These are phyloP conservation scores for Polydrusus tereticollis DNA, from an alignment of 2,888 invertebrate species.

Conservation along the genomic window DNA sequence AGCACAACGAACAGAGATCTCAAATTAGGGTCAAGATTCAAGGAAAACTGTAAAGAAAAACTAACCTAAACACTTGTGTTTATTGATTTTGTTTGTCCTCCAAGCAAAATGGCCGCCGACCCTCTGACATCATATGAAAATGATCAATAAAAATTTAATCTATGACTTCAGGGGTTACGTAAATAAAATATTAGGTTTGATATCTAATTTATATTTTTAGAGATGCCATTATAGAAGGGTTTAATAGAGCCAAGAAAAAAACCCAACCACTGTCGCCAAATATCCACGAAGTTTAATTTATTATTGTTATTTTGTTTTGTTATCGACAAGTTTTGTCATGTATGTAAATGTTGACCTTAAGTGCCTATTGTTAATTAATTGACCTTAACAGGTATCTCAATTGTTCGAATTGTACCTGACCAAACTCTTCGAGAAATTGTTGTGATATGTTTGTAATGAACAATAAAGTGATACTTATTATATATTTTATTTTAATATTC, in stretches of 20 bases:
- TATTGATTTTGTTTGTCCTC: too few relatives aligned
- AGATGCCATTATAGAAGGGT: slow-evolving; percentile 82
- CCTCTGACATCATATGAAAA: too few relatives aligned
- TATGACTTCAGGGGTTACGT: too few relatives aligned
- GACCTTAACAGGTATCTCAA: slow-evolving; percentile 18
- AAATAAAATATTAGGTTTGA: too few relatives aligned
- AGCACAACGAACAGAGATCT: too few relatives aligned
- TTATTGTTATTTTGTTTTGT: slow-evolving; percentile 1
- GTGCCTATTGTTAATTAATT: slow-evolving; percentile 32
- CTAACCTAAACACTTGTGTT: too few relatives aligned
- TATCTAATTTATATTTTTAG: slow-evolving; percentile 68
- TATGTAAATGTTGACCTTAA: slow-evolving; percentile 23
- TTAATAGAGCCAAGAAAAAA: slow-evolving; percentile 75
- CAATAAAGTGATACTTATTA: background rate
- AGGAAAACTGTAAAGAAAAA: too few relatives aligned
- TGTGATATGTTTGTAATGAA: slow-evolving; percentile 40
- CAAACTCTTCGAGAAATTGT: slow-evolving; percentile 16
- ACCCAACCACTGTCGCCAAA: slow-evolving; percentile 55
- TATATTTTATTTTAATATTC: slow-evolving; percentile 9
- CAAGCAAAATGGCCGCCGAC: too few relatives aligned
- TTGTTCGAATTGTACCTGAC: slow-evolving; percentile 33
- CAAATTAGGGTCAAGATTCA: too few relatives aligned
- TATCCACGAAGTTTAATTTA: slow-evolving; percentile 49
- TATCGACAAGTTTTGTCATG: background rate
- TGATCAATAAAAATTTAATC: too few relatives aligned